Percentiles rank a stretch among this genome's conserved stretches.
Evolutionary conservation across 2,797 vertebrate species (phyloP).

Genomic region (Poeciliopsis turneri): DNA sequence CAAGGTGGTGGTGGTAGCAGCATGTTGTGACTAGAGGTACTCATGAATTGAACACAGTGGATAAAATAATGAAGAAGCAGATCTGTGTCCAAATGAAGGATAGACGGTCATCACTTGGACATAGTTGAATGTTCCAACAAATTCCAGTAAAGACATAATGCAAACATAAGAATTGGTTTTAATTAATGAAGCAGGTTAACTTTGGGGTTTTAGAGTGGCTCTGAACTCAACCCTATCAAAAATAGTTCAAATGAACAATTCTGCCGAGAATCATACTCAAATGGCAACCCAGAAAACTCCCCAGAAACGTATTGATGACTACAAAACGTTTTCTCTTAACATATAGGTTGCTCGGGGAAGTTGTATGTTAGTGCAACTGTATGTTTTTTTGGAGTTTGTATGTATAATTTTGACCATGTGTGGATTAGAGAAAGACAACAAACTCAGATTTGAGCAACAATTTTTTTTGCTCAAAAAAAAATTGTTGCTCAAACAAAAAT

Average conservation of each 20-base stretch:
- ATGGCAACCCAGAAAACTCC: background rate
- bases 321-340: background rate
- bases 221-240: too few species aligned
- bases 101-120: background rate
- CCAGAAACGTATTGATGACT: background rate
- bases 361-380: background rate
- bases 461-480: background rate
- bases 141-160: background rate
- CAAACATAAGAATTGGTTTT: background rate
- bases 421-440: background rate
- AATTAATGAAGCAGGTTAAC: background rate
- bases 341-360: background rate
- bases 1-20: background rate
- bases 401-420: background rate
- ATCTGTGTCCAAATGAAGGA: too few species aligned
- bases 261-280: background rate
- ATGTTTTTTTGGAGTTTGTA: background rate
- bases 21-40: background rate
- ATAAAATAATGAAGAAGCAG: background rate
- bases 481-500: too few species aligned
- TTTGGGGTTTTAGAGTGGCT: too few species aligned
- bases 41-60: background rate
- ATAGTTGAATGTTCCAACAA: background rate
- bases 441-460: background rate
- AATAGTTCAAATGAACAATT: background rate